Base-by-base conservation (phyloP, 2,888 invertebrate species). In the Drosophila fungiperda region DNA sequence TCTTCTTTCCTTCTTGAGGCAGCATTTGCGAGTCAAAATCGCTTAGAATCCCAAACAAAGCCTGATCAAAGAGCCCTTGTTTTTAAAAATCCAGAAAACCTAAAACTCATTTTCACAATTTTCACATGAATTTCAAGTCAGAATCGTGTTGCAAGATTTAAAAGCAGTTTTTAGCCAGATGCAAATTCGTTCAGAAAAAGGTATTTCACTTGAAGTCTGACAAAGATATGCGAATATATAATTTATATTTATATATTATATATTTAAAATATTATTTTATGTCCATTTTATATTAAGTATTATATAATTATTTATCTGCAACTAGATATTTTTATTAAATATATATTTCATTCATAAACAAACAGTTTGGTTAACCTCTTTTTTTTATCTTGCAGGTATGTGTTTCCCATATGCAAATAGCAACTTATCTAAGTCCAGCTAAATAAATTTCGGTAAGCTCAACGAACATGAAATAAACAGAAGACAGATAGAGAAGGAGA, bases 351-450 rank as follows among this genome's bases (percentile, higher is more conserved):
- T 55, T 52, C 12, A 62, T 49, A 57, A 74, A 52, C 45, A 74
- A 52, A 17, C 8, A 42, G 29, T 76, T 66, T 77, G 32, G 80
- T 74, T 67, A 50, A 49, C 50, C 65, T n/a, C 9, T 9, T 32
- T 65, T 48, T 58, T 73, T 68, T 77, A 67, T 77, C 74, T 76
- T 78, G 2, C 70, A 80, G 80, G 80, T 80, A 80, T 76, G 80
- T 57, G 20, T 26, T 59, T 20, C 49, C 42, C 32, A 61, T 67
- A 78, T 79, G 58, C 72, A 76, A 79, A 76, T 68, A 36, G 15
- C 33, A 50, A 29, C 45, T 61, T 79, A 71, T 71, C 60, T 35
- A 63, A 73, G 48, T 12, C n/a, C 17, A 3, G 40, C 40, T 26
- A 55, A 58, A 54, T 54, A 20, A 11, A 15, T 52, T 12, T 33